Percentiles rank a stretch among this genome's conserved stretches.
Conservation (phyloP, 2,797 vertebrate species). For the Acridotheres tristis region DNA sequence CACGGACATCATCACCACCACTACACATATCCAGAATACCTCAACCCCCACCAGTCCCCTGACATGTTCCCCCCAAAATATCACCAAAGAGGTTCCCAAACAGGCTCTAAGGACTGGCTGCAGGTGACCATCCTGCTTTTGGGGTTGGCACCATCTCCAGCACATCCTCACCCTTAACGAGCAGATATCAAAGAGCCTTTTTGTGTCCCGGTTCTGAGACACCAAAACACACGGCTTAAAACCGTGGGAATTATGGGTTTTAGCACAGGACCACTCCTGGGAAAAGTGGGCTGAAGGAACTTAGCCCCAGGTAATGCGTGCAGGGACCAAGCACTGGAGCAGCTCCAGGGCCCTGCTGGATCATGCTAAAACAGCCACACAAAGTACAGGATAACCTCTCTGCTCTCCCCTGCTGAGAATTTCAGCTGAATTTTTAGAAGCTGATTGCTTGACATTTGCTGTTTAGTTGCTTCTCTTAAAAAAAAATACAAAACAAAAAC, state of each 20-base stretch:
- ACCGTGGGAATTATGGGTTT: neutral
- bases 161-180: rapidly evolving
- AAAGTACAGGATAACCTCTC: neutral
- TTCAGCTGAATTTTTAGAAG: neutral
- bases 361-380: neutral
- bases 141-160: neutral
- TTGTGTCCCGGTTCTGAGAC: neutral
- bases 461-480: neutral
- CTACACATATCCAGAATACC: rapidly evolving
- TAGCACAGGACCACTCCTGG: neutral
- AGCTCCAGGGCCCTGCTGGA: neutral
- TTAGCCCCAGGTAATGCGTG: neutral
- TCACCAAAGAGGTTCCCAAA: neutral
- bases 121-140: neutral
- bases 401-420: neutral
- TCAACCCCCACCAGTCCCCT: neutral
- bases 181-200: neutral
- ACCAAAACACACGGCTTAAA: neutral
- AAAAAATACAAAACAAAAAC: neutral
- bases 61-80: neutral
- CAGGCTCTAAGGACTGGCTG: too few species aligned
- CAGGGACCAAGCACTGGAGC: neutral
- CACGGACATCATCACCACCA: neutral
- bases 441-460: neutral
- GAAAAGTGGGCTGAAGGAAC: neutral